Evolutionary conservation across 2,888 invertebrate genomes (phyloP).

Genomic region (Drosophila peninsularis): DNA sequence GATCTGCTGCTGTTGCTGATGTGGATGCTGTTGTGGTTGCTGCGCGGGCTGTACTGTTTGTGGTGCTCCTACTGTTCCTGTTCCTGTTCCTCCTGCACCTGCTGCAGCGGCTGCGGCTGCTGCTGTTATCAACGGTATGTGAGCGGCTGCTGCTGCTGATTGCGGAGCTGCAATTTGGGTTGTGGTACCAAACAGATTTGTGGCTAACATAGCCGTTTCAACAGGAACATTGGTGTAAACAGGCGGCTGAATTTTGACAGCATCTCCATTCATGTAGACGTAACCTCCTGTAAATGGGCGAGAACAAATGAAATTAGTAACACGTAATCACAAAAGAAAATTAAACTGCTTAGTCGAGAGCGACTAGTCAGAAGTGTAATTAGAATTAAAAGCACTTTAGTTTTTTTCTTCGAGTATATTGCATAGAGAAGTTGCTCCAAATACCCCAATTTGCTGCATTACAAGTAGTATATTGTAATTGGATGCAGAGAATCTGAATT

Average conservation of each 20-base stretch:
- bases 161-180: slow-evolving; percentile 80
- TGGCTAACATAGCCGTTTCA: slow-evolving; percentile 86
- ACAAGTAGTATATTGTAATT: slow-evolving; percentile 5
- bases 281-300: slow-evolving; percentile 85
- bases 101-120: slow-evolving; percentile 79
- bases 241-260: slow-evolving; percentile 88
- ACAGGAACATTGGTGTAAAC: slow-evolving; percentile 89
- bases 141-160: slow-evolving; percentile 68
- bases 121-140: slow-evolving; percentile 82
- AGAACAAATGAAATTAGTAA: slow-evolving; percentile 7
- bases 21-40: slow-evolving; percentile 49
- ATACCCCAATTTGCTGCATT: background rate
- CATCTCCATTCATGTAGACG: slow-evolving; percentile 94
- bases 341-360: background rate
- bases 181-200: slow-evolving; percentile 83
- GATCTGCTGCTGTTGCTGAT: slow-evolving; percentile 54
- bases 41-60: slow-evolving; percentile 61
- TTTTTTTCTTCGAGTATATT: too few relatives aligned
- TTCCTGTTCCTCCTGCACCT: slow-evolving; percentile 74
- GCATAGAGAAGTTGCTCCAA: background rate
- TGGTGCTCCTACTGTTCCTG: slow-evolving; percentile 60
- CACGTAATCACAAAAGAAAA: slow-evolving; percentile 17
- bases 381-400: background rate
- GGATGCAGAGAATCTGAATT: slow-evolving; percentile 9
- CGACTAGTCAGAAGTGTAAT: background rate